Percentiles rank a stretch among this genome's conserved stretches.
These are phyloP conservation scores for Drosophila kanapiae DNA, from an alignment of 1,140 invertebrate species.

Conservation along the genomic window DNA sequence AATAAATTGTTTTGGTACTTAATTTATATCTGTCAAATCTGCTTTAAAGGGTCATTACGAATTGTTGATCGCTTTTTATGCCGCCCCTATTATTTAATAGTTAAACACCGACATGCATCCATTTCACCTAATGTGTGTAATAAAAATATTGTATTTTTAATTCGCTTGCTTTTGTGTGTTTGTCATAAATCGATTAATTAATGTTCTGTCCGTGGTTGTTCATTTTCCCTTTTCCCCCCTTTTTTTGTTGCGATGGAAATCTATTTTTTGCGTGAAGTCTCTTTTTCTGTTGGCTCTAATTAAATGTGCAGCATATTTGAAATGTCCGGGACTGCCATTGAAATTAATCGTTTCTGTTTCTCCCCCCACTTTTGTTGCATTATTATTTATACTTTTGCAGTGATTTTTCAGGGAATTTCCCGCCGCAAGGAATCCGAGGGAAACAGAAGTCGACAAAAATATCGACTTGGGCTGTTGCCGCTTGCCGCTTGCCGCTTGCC, in stretches of 20 bases:
- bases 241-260: not conserved
- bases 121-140: slow-evolving; percentile 18
- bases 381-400: slow-evolving; percentile 20
- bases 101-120: not conserved
- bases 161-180: slow-evolving; percentile 21
- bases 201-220: slow-evolving; percentile 23
- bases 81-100: not conserved
- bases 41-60: not conserved
- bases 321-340: slow-evolving; percentile 46
- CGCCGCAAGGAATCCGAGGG: slow-evolving; percentile 2
- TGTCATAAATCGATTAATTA: slow-evolving; percentile 67
- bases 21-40: not conserved
- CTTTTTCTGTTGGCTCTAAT: slow-evolving; percentile 43
- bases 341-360: slow-evolving; percentile 49
- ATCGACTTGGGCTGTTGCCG: slow-evolving; percentile 43
- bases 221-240: not conserved
- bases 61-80: not conserved
- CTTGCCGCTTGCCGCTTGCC: slow-evolving; percentile 8
- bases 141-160: slow-evolving; percentile 39
- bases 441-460: slow-evolving; percentile 33
- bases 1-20: no score
- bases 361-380: slow-evolving; percentile 8
- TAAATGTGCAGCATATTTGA: slow-evolving; percentile 67
- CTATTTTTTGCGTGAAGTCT: not conserved
- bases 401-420: slow-evolving; percentile 23